Evolutionary conservation across 2,888 invertebrate genomes (phyloP), one percentile per base, ranked within the genome.

Genomic region (Flabesymbios commensalis): DNA sequence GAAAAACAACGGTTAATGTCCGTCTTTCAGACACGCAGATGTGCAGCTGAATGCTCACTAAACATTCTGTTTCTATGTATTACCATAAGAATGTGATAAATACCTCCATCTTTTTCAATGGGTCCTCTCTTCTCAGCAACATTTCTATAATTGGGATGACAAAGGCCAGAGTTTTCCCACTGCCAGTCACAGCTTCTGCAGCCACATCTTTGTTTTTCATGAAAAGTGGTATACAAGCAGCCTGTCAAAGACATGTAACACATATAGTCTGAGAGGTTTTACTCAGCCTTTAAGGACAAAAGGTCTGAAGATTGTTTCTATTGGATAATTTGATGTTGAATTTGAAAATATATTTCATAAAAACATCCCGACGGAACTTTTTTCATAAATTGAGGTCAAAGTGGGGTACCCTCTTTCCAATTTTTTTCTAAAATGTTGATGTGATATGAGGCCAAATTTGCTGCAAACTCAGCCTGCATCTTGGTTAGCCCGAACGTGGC

Each of bases 111-210:
- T 76, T 79, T 56, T 78, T 79, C 66, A 78, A 66, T 24, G 68
- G 60, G 2, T 66, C 67, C 48, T 78, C 75, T 63, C 79, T 75
- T 29, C 67, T 64, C 31, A 67, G 63, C 52, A 99, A 83, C 74
- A 94, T 89, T 84, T 98, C 93, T 53, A 99, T 75, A 75, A 95
- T 82, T 0, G 99, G 99, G 45, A 99, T 88, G 14, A 98, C 84
- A 83, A 98, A 99, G 0, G 98, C 95, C 41, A 99, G 83, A 0
- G 98, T 99, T 85, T 99, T 99, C 0, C 99, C 99, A 68, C 97
- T 97, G 2, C 99, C 99, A 1, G 99, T 99, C 0, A 98, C 94
- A 2, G 99, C 98, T 84, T 99, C 97, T 0, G 93, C 98, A 0
- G 94, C 95, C 17, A 99, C 95, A 86, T 99, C 99, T 83, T 96